Evolutionary conservation across 2,797 vertebrate genomes (phyloP).

Genomic region (Sebastes glaucus): DNA sequence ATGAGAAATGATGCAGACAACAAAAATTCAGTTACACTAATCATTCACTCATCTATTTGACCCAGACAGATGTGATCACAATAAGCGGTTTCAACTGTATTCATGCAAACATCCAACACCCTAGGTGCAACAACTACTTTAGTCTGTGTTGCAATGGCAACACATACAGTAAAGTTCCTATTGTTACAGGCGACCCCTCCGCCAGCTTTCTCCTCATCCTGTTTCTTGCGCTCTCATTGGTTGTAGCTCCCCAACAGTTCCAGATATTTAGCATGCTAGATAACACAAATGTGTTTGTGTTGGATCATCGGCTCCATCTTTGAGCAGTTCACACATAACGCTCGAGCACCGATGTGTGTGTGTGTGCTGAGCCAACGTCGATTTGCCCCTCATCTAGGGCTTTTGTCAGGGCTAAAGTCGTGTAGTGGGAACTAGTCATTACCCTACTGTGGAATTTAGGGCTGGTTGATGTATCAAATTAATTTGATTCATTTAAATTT

Average conservation of each 20-base stretch:
- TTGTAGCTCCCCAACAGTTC: not conserved
- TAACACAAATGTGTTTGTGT: not conserved
- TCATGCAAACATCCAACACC: not conserved
- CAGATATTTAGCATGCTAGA: not conserved
- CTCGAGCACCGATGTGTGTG: too few species aligned
- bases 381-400: too few species aligned
- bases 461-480: not conserved
- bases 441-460: not conserved
- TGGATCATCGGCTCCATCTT: too few species aligned
- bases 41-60: too few species aligned
- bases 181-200: not conserved
- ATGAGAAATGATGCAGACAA: too few species aligned
- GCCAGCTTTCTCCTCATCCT: not conserved
- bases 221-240: not conserved
- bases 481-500: not conserved
- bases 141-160: not conserved
- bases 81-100: not conserved
- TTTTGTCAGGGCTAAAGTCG: not conserved
- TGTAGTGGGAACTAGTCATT: not conserved
- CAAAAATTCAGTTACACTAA: too few species aligned
- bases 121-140: not conserved
- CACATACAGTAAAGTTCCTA: not conserved
- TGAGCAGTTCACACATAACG: too few species aligned
- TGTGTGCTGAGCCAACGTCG: too few species aligned
- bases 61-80: too few species aligned